Conservation (phyloP, 2,888 invertebrate genomes). For the Acronicta psi region DNA sequence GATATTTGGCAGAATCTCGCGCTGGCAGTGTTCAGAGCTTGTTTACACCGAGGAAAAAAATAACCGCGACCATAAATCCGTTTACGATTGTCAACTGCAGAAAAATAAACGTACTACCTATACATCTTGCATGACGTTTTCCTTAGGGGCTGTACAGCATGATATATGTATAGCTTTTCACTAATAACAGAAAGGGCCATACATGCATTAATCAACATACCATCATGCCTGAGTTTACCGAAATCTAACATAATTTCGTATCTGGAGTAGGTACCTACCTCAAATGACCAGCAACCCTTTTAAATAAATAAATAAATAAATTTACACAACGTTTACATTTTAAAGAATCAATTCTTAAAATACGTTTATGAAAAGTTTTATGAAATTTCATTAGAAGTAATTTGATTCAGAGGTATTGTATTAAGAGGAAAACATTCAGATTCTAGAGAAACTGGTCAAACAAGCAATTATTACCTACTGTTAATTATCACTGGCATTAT, state of each 20-base stretch:
- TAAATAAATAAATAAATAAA: no score
- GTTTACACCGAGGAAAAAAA: slow-evolving; percentile 9
- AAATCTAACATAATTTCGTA: no score
- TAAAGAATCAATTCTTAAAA: no score
- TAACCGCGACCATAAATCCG: slow-evolving; percentile 17
- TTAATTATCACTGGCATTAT: not conserved
- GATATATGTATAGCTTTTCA: no score
- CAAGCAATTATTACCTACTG: not conserved
- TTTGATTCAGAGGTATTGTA: no score
- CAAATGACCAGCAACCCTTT: no score
- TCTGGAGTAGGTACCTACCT: no score
- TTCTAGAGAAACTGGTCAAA: not conserved
- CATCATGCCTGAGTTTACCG: no score
- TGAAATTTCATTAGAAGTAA: not conserved
- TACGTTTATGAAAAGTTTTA: no score
- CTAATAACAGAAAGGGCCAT: no score
- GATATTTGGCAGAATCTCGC: not conserved
- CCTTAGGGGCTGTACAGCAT: slow-evolving; percentile 15
- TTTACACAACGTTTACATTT: no score
- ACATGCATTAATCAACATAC: no score
- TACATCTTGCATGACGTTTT: slow-evolving; percentile 17
- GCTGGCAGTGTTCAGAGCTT: not conserved
- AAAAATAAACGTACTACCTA: slow-evolving; percentile 12
- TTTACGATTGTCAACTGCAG: slow-evolving; percentile 20
- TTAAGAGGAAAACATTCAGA: not conserved